Evolutionary conservation across 2,888 invertebrate species (phyloP).

Genomic region (Drosophila nr. perissopoda): DNA sequence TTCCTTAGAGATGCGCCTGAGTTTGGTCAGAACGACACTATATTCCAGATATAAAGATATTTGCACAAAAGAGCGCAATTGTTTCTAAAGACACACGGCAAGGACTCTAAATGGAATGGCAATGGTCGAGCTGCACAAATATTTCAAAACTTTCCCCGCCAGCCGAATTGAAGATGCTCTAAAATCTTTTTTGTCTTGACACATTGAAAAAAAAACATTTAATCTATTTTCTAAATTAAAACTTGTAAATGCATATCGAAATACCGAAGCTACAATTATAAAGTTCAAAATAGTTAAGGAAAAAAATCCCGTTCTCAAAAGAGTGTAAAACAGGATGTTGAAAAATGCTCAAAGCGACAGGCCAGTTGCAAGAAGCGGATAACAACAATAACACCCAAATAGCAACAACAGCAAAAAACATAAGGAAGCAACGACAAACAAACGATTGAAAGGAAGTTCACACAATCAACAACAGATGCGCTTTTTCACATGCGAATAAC

Average conservation of each 20-base stretch:
- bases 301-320: not conserved
- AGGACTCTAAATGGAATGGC: conserved; percentile 51
- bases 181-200: not conserved
- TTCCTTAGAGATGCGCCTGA: conserved; percentile 44
- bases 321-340: conserved; percentile 7
- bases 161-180: conserved; percentile 50
- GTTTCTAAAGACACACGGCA: conserved; percentile 72
- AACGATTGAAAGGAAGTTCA: conserved; percentile 79
- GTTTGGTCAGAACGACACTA: conserved; percentile 41
- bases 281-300: not conserved
- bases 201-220: not conserved
- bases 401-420: conserved; percentile 41
- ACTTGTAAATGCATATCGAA: not conserved
- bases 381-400: conserved; percentile 68
- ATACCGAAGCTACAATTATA: not conserved
- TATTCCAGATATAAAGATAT: conserved; percentile 58
- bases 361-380: conserved; percentile 58
- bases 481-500: conserved; percentile 79
- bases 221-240: not conserved
- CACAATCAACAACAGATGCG: conserved; percentile 81
- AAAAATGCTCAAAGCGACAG: conserved; percentile 51
- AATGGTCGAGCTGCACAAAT: conserved; percentile 36
- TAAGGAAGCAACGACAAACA: conserved; percentile 66
- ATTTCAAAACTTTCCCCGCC: not conserved
- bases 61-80: conserved; percentile 76